Conservation (phyloP, 2,113 vertebrate genomes). For the Nothocercus nigrocapillus region DNA sequence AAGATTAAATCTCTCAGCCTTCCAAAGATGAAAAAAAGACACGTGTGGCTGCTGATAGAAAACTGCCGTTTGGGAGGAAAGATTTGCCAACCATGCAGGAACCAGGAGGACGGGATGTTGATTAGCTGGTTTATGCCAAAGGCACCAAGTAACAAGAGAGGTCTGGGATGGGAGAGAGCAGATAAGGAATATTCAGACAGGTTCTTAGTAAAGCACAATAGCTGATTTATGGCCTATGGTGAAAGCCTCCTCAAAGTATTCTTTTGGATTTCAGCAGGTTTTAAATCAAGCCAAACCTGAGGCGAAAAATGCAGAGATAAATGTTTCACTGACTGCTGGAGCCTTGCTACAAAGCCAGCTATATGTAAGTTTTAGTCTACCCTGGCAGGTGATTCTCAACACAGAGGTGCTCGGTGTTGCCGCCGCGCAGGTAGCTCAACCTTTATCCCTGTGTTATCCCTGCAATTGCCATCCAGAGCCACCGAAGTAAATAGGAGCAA, state of each 20-base stretch:
- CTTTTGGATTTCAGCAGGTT: constrained; percentile 37
- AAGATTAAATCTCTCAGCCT: background rate
- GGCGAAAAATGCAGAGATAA: constrained; percentile 1
- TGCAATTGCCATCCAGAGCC: background rate
- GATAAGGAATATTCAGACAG: constrained; percentile 22
- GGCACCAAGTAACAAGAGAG: background rate
- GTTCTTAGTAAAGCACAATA: background rate
- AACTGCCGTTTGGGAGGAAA: background rate
- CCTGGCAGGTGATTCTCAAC: background rate
- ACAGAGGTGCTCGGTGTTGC: background rate
- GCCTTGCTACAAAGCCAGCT: background rate
- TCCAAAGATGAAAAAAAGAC: background rate
- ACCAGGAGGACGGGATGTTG: background rate
- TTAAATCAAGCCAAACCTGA: constrained; percentile 38
- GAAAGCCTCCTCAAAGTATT: background rate
- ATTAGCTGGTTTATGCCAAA: background rate
- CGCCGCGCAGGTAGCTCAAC: background rate
- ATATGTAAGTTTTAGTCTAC: constrained; percentile 15
- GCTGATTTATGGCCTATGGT: constrained; percentile 16
- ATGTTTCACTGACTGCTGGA: constrained; percentile 26
- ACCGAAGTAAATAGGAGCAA: background rate
- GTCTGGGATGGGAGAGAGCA: background rate
- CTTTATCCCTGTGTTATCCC: too few species aligned
- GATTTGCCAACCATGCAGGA: background rate
- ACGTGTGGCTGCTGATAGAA: background rate